Percentiles rank a stretch among this genome's conserved stretches.
phyloP scores from a whole-genome alignment of 2,888 invertebrate genomes.

The Tetranychus truncatus region DNA sequence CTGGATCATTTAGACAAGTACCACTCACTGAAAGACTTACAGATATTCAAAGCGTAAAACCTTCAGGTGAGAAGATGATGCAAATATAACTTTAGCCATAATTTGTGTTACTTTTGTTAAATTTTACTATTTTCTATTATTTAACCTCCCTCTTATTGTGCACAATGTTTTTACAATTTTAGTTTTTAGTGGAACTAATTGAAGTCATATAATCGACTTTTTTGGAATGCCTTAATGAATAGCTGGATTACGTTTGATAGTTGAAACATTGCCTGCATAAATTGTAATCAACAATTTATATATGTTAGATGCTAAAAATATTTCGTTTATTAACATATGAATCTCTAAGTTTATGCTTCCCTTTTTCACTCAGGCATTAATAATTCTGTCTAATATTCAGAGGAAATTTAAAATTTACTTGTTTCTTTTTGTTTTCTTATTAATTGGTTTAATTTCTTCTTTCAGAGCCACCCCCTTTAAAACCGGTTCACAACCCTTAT shows the following conservation, averaged over 20 bases:
- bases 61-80: conserved; percentile 30
- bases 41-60: conserved; percentile 43
- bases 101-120: neutral
- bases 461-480: conserved; percentile 36
- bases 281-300: too few relatives aligned
- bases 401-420: too few relatives aligned
- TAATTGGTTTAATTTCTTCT: conserved; percentile 20
- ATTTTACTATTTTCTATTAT: conserved; percentile 6
- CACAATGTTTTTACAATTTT: neutral
- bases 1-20: conserved; percentile 73
- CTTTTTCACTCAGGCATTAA: too few relatives aligned
- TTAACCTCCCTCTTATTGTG: neutral
- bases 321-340: too few relatives aligned
- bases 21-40: conserved; percentile 57
- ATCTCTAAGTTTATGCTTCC: too few relatives aligned
- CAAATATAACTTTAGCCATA: neutral
- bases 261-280: neutral
- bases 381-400: too few relatives aligned
- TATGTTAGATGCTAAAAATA: too few relatives aligned
- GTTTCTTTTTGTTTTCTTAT: neutral
- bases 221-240: neutral
- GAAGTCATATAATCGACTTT: neutral
- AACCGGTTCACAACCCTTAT: conserved; percentile 57
- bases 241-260: neutral
- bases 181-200: neutral